Evolutionary conservation across 1,140 invertebrate genomes (phyloP), one percentile per base, ranked within the genome.

Genomic region (Pygmarrhopalites habei): DNA sequence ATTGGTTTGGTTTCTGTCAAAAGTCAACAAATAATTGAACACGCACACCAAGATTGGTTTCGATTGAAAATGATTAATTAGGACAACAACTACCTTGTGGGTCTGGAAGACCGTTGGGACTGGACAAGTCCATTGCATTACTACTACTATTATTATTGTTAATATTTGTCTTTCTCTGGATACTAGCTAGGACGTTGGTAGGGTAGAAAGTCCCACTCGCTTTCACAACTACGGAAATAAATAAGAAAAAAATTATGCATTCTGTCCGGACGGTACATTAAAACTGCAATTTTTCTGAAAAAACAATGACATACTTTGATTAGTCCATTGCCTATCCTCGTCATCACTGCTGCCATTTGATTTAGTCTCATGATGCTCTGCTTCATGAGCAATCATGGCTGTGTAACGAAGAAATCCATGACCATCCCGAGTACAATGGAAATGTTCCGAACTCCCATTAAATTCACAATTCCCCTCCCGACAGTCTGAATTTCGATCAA

Each of bases 141-240:
- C 47, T 51, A 26, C n/a, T 14, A 44, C 17, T 66, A 17, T 61
- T 44, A n/a, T n/a, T n/a, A n/a, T n/a, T n/a, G n/a, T n/a, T n/a
- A n/a, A n/a, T n/a, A 30, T 56, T 55, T 41, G 49, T 19, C 35
- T 64, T 57, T 47, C 30, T 60, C 58, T 65, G 52, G 58, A 86
- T 82, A 77, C 87, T 86, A 73, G 89, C 89, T 71, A 91, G 82
- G n/a, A n/a, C n/a, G n/a, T n/a, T n/a, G n/a, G n/a, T n/a, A 72
- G 91, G 91, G 80, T 90, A 94, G 82, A 90, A 94, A 77, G 89
- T 94, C 76, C 91, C 90, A 73, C 88, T 84, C 77, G 90, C 88
- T 85, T 90, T 93, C 79, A 92, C 88, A 82, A 90, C 87, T 88
- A 65, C 57, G 51, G 41, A 32, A 64, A 64, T 32, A 23, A 62